Base-by-base conservation (phyloP, 2,888 invertebrate species). In the Chalcis sispes region DNA sequence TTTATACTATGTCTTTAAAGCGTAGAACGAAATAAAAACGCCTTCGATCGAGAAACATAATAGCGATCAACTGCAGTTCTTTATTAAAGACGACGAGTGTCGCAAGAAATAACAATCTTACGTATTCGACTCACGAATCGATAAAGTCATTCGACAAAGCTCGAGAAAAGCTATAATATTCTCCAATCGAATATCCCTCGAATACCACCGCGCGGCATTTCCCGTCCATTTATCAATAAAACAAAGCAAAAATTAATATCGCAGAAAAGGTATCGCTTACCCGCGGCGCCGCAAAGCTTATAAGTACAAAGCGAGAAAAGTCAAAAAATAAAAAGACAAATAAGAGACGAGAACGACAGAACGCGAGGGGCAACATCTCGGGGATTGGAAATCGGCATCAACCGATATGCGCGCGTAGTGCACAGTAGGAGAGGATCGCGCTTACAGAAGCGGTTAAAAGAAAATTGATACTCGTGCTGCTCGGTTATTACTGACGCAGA, bases 391-490 rank as follows among this genome's bases (percentile, higher is more conserved):
- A 72, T 27, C 8, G 32, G 59, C 54, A 23, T 15, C 10, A 8
- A 13, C 18, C 52, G 32, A 52, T 52, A 61, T 40, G 61, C 50
- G 64, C n/a, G 32, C 48, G 25, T 36, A 64, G 71, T 25, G 29
- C 59, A 64, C 42, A 42, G 15, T 36, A 48, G n/a, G n/a, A 42
- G 50, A 25, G 36, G 4, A 10, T 36, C 4, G 10, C 10, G 36
- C 4, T n/a, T n/a, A 56, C 23, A 48, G 10, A 40, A 58, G 50
- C 40, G 65, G 48, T 58, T 52, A 36, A 42, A 54, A 58, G 56
- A 65, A 72, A 72, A 72, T 72, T 64, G 48, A 72, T 72, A 72
- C 56, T 64, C n/a, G n/a, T 65, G 66, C 54, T 54, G 46, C 62
- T 69, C 62, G 67, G 46, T 74, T 62, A 67, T 74, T 74, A 74